These are phyloP conservation scores for Nothocercus nigrocapillus DNA, from an alignment of 2,113 vertebrate species.

Conservation along the genomic window DNA sequence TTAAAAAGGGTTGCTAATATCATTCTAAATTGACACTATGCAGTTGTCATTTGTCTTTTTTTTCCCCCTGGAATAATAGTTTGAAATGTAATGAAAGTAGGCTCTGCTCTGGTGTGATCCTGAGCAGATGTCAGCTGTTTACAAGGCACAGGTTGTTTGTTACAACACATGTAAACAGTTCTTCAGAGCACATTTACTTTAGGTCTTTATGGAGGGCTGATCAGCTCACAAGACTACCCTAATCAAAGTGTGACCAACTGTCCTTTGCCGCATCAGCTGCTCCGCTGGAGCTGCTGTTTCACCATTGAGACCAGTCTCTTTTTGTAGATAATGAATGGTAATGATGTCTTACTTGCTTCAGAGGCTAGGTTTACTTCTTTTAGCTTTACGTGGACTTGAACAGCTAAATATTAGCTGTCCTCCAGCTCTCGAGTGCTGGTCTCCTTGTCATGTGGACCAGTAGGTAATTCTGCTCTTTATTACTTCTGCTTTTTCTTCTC, in stretches of 20 bases:
- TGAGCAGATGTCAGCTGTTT: slow-evolving; percentile 74
- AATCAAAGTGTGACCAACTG: slow-evolving; percentile 66
- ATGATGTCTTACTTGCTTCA: slow-evolving; percentile 71
- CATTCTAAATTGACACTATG: not conserved
- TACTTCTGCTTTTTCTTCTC: slow-evolving; percentile 66
- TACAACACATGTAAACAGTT: slow-evolving; percentile 52
- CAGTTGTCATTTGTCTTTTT: slow-evolving; percentile 1
- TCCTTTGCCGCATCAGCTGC: slow-evolving; percentile 77
- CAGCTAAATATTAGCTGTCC: slow-evolving; percentile 57
- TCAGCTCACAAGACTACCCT: slow-evolving; percentile 47
- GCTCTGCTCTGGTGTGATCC: not conserved
- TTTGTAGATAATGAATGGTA: slow-evolving; percentile 61
- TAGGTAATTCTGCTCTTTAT: slow-evolving; percentile 79
- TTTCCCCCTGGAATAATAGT: slow-evolving; percentile 5
- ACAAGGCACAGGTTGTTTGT: slow-evolving; percentile 65
- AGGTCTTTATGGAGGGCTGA: slow-evolving; percentile 49
- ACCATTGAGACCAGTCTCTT: slow-evolving; percentile 52
- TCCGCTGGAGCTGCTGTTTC: slow-evolving; percentile 51
- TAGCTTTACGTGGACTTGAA: slow-evolving; percentile 55
- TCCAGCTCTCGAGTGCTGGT: slow-evolving; percentile 46
- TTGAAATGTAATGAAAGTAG: slow-evolving; percentile 10
- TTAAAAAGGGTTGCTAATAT: not conserved
- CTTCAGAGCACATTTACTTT: slow-evolving; percentile 68
- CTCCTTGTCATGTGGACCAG: slow-evolving; percentile 69
- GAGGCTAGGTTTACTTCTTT: slow-evolving; percentile 62